phyloP scores from a whole-genome alignment of 2,888 invertebrate species.

The Temnothorax ravouxi region DNA sequence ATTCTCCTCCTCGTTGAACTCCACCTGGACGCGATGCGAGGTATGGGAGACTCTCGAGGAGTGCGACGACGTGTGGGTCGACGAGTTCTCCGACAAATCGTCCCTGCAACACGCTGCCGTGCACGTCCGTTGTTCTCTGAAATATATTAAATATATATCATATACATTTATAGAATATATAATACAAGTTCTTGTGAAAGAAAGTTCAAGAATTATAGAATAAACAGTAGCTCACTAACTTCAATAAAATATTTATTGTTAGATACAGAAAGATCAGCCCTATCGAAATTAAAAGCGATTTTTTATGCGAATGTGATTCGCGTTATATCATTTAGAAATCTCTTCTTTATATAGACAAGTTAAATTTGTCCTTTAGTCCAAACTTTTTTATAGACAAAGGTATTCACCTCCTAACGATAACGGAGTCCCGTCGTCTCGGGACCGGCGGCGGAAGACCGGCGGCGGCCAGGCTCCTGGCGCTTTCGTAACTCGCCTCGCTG shows the following conservation, averaged over 20 bases:
- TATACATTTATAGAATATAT: background rate
- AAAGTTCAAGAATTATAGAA: background rate
- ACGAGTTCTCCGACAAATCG: slow-evolving; percentile 83
- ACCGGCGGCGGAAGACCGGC: slow-evolving; percentile 84
- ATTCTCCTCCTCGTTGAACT: slow-evolving; percentile 80
- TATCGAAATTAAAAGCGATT: background rate
- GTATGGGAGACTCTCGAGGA: slow-evolving; percentile 79
- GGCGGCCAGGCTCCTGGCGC: slow-evolving; percentile 79
- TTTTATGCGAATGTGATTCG: background rate
- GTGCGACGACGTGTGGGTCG: slow-evolving; percentile 81
- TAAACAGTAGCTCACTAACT: background rate
- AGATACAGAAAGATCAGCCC: background rate
- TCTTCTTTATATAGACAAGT: background rate
- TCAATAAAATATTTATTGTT: background rate
- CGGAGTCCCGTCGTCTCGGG: slow-evolving; percentile 83
- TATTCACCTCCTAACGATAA: slow-evolving; percentile 78
- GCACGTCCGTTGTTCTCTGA: slow-evolving; percentile 83
- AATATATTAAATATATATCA: slow-evolving; percentile 55
- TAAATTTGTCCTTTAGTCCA: background rate
- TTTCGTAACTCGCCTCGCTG: slow-evolving; percentile 84
- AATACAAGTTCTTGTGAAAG: background rate
- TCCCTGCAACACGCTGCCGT: slow-evolving; percentile 85
- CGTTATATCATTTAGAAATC: background rate
- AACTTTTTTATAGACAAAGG: background rate
- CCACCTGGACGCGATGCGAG: slow-evolving; percentile 79